These are phyloP conservation scores for Rhinichthys osculus DNA, from an alignment of 2,797 vertebrate species.

Conservation along the genomic window DNA sequence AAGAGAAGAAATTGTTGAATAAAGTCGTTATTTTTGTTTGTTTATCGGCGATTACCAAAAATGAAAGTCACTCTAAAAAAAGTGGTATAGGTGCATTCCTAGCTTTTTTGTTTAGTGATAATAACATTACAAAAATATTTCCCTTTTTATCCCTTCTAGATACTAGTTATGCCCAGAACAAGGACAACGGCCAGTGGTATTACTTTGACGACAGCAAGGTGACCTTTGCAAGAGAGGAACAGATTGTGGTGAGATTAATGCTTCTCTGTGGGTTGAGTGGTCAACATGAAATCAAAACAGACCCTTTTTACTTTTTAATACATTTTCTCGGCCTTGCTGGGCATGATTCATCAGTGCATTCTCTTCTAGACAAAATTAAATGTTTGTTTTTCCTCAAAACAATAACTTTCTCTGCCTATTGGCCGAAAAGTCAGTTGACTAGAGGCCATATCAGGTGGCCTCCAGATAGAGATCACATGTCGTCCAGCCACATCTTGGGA, in stretches of 20 bases:
- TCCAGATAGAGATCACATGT: neutral
- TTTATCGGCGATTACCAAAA: too few species aligned
- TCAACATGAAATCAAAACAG: slow-evolving; percentile 7
- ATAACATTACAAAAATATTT: neutral
- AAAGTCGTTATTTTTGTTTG: too few species aligned
- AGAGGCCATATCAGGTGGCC: neutral
- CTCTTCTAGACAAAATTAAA: slow-evolving; percentile 12
- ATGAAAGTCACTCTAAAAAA: neutral
- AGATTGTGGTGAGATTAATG: slow-evolving; percentile 82
- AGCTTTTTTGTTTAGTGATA: neutral
- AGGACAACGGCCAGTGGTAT: slow-evolving; percentile 88
- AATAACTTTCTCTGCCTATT: neutral
- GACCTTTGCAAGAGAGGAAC: slow-evolving; percentile 82
- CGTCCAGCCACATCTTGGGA: neutral
- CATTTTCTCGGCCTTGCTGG: neutral
- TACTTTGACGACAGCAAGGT: slow-evolving; percentile 92
- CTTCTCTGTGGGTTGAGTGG: neutral
- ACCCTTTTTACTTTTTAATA: neutral
- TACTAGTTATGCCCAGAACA: slow-evolving; percentile 88
- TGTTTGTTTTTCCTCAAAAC: slow-evolving; percentile 24
- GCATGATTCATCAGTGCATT: neutral
- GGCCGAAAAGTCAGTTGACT: too few species aligned
- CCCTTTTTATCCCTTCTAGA: slow-evolving; percentile 68
- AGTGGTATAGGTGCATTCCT: neutral
- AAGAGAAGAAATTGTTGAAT: too few species aligned